phyloP scores from a whole-genome alignment of 1,140 invertebrate genomes.

The Drosophila yakuba region DNA sequence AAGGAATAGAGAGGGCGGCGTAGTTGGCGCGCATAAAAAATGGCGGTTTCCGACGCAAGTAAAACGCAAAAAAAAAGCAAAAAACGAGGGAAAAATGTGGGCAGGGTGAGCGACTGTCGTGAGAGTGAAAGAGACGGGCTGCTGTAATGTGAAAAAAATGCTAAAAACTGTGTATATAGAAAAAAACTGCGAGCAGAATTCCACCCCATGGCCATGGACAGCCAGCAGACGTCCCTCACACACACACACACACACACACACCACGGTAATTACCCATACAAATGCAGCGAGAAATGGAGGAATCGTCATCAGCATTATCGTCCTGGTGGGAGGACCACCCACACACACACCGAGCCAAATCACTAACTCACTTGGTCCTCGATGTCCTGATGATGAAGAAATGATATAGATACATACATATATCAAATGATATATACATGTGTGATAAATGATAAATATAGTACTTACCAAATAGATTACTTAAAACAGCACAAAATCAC shows the following conservation, averaged over 20 bases:
- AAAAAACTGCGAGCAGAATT: constrained; percentile 65
- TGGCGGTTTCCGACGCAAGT: constrained; percentile 78
- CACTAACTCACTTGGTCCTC: neutral
- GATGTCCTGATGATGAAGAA: too few species aligned
- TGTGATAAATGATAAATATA: too few species aligned
- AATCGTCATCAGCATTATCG: constrained; percentile 59
- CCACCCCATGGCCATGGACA: constrained; percentile 71
- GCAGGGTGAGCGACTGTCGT: constrained; percentile 27
- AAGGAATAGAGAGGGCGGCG: constrained; percentile 51
- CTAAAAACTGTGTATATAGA: constrained; percentile 51
- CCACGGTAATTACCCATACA: constrained; percentile 74
- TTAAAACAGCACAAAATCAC: too few species aligned
- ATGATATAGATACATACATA: too few species aligned
- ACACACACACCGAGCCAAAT: constrained; percentile 6
- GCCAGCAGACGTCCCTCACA: constrained; percentile 67
- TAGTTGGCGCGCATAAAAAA: constrained; percentile 77
- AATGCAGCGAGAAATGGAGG: constrained; percentile 53
- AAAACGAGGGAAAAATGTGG: constrained; percentile 31
- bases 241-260: constrained; percentile 47
- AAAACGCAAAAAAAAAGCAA: constrained; percentile 59
- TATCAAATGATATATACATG: too few species aligned
- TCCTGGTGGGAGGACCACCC: neutral
- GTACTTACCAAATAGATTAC: too few species aligned
- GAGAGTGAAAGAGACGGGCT: constrained; percentile 27
- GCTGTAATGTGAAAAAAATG: constrained; percentile 47